Base-by-base conservation (phyloP, 2,797 vertebrate genomes). In the Myotis findleyi region DNA sequence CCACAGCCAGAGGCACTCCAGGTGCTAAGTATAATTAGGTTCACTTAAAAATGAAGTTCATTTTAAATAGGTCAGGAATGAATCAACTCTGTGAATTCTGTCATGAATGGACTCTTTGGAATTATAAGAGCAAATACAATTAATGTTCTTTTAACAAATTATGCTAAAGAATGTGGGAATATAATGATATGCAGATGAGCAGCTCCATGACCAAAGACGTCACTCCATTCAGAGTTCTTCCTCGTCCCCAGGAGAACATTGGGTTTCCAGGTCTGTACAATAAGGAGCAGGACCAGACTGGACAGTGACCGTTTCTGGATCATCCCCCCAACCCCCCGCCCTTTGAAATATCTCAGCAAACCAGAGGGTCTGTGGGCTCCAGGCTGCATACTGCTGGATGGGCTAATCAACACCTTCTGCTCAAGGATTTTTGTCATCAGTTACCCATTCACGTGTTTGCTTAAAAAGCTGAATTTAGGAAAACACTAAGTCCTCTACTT, bases 61-160 rank as follows among this genome's bases (percentile, higher is more conserved):
- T n/a, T 92, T 57, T 80, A 47, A 81, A 51, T 30, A 85, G 18
- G 33, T n/a, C 57, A 57, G 20, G 17, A 55, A 38, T 14, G 38
- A 55, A 38, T 68, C 12, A 36, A 76, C 62, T 95, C 36, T 87
- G n/a, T 64, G 47, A 85, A 57, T 75, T 86, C 72, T 68, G n/a
- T 71, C 44, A 51, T 62, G 33, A 73, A 69, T 3, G n/a, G 71
- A 77, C 25, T 51, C 13, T 27, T 55, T 41, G 49, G 55, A 77
- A 64, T 73, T 25, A 4, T 30, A 69, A 64, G 33, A 91, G 38
- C 69, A 71, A 79, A 79, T 7, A 51, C 89, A 79, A 66, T 41
- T 25, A 76, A 85, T 47, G 1, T 64, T 47, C 57, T 80, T 93
- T 64, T 49, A 89, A 59, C 18, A 33, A 62, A 14, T 44, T 21